Evolutionary conservation across 2,797 vertebrate species (phyloP).

Genomic region (Brachyalestes nurse): DNA sequence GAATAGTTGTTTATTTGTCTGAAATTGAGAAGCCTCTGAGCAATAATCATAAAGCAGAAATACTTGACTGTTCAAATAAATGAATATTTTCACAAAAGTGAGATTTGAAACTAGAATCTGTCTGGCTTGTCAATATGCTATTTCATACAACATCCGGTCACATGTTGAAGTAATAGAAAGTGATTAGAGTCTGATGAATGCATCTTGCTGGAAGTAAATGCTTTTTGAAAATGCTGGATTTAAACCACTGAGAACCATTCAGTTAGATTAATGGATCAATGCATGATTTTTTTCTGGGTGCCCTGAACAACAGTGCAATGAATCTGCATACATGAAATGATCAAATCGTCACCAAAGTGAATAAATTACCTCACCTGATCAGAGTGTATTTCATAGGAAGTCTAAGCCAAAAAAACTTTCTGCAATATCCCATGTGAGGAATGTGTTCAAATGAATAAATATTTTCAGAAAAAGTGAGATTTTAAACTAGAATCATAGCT

Average conservation of each 20-base stretch:
- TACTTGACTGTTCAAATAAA: too few species aligned
- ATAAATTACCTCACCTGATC: background rate
- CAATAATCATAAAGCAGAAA: background rate
- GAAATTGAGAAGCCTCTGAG: slow-evolving; percentile 24
- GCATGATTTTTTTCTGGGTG: background rate
- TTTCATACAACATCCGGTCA: slow-evolving; percentile 13
- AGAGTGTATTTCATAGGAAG: background rate
- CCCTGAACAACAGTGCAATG: background rate
- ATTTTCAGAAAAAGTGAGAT: background rate
- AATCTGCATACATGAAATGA: background rate
- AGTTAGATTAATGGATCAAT: too few species aligned
- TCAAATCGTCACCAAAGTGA: background rate
- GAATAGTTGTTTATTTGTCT: background rate
- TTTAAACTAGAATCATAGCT: background rate
- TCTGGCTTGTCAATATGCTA: too few species aligned
- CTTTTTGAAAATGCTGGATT: slow-evolving; percentile 3
- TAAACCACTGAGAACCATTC: background rate
- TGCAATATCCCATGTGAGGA: background rate
- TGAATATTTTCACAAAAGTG: too few species aligned
- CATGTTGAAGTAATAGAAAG: slow-evolving; percentile 18
- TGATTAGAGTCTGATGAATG: background rate
- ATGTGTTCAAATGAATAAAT: background rate
- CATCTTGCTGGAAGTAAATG: slow-evolving; percentile 10
- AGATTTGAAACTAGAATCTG: too few species aligned
- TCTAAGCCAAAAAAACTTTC: background rate